Percentiles rank a stretch among this genome's conserved stretches.
Conservation (phyloP, 1,140 invertebrate species). For the Papilio machaon region DNA sequence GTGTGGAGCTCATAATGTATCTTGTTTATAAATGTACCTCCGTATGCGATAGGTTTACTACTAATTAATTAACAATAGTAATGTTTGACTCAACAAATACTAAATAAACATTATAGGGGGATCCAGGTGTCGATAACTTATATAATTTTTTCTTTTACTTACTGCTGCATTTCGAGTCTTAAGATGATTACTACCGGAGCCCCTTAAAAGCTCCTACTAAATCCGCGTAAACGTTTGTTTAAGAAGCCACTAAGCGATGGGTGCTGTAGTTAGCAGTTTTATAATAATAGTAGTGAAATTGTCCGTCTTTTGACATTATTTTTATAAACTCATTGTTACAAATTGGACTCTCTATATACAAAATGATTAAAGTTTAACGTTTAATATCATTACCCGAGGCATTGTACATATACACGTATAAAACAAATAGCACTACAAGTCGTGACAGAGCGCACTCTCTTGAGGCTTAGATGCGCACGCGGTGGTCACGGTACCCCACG, state of each 20-base stretch:
- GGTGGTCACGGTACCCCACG: not conserved
- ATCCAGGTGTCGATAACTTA: not conserved
- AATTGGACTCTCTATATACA: not conserved
- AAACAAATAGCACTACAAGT: not conserved
- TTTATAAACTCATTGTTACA: too few relatives aligned
- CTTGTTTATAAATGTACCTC: not conserved
- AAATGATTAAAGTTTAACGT: not conserved
- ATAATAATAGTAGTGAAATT: too few relatives aligned
- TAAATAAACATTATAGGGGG: not conserved
- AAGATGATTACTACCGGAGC: too few relatives aligned
- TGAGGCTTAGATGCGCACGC: not conserved
- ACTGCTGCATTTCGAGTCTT: not conserved
- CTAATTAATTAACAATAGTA: not conserved
- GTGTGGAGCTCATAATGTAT: conserved; percentile 17
- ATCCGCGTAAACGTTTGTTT: too few relatives aligned
- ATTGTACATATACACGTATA: not conserved
- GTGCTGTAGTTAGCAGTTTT: too few relatives aligned
- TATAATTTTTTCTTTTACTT: not conserved
- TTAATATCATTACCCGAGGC: not conserved
- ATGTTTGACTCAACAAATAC: not conserved
- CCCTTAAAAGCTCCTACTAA: too few relatives aligned
- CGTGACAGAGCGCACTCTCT: not conserved
- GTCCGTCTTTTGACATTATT: too few relatives aligned
- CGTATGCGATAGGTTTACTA: not conserved
- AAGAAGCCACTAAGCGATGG: too few relatives aligned